These are phyloP conservation scores for Nyctibius grandis DNA, from an alignment of 2,797 vertebrate species.

Conservation along the genomic window DNA sequence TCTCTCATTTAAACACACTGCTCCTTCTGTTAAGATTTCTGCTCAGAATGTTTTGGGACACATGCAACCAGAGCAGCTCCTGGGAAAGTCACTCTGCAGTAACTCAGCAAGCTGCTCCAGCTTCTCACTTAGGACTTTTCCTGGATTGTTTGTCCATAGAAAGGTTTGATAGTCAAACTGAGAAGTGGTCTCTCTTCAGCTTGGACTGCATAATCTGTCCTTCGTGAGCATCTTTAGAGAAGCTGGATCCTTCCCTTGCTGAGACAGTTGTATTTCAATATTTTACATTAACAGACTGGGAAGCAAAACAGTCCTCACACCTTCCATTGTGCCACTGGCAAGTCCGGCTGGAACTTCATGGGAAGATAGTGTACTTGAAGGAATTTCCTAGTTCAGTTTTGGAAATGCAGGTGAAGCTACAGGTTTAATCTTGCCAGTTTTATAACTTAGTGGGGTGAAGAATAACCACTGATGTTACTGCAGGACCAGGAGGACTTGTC, in stretches of 20 bases:
- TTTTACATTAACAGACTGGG: not conserved
- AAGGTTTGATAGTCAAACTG: not conserved
- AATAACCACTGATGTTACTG: not conserved
- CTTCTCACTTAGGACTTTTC: not conserved
- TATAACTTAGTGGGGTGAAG: not conserved
- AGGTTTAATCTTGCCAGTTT: not conserved
- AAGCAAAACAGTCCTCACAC: not conserved
- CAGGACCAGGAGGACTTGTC: not conserved
- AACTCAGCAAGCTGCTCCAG: not conserved
- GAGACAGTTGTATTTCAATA: not conserved
- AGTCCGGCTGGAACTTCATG: not conserved
- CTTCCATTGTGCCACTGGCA: not conserved
- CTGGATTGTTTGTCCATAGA: not conserved
- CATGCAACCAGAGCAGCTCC: not conserved
- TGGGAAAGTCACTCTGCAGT: not conserved
- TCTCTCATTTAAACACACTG: not conserved
- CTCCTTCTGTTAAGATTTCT: not conserved
- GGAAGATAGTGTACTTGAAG: not conserved
- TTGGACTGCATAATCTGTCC: not conserved
- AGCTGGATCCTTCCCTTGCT: not conserved
- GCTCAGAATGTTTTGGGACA: not conserved
- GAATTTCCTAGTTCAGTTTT: not conserved
- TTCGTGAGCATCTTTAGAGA: not conserved
- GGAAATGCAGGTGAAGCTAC: not conserved
- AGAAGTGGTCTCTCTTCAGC: not conserved